phyloP scores from a whole-genome alignment of 2,797 vertebrate genomes.

The Steatocranus sp. region DNA sequence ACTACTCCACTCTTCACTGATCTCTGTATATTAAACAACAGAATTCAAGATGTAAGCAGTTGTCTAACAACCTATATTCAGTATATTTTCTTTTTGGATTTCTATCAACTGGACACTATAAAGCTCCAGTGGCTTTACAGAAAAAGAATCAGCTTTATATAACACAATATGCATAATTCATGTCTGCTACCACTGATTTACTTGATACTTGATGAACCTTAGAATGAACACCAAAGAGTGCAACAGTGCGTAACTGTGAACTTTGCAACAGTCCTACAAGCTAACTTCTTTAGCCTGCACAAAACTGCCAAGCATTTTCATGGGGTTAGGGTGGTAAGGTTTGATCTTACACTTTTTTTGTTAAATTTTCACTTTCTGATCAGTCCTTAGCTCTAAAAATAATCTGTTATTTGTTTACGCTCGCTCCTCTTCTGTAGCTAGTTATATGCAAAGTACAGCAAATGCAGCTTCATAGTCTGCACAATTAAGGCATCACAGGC shows the following conservation, averaged over 20 bases:
- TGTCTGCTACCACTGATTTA: background rate
- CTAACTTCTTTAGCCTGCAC: background rate
- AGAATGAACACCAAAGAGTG: background rate
- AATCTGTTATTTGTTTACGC: background rate
- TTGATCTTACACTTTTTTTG: background rate
- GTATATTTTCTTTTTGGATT: background rate
- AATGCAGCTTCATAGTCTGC: background rate
- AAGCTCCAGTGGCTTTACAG: background rate
- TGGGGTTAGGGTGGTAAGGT: background rate
- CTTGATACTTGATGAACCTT: background rate
- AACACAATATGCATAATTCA: background rate
- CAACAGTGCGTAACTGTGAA: background rate
- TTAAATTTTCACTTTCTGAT: background rate
- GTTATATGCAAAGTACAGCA: background rate
- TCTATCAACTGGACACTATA: background rate
- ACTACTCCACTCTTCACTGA: background rate
- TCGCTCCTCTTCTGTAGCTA: background rate
- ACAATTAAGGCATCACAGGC: background rate
- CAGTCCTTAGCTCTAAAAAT: background rate
- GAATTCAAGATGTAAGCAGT: background rate
- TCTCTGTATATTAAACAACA: background rate
- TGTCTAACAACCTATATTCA: background rate
- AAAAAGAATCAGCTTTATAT: background rate
- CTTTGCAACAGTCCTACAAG: background rate
- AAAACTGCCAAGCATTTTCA: background rate